Conservation (phyloP, 1,140 invertebrate genomes). For the Heliconius hermathena region DNA sequence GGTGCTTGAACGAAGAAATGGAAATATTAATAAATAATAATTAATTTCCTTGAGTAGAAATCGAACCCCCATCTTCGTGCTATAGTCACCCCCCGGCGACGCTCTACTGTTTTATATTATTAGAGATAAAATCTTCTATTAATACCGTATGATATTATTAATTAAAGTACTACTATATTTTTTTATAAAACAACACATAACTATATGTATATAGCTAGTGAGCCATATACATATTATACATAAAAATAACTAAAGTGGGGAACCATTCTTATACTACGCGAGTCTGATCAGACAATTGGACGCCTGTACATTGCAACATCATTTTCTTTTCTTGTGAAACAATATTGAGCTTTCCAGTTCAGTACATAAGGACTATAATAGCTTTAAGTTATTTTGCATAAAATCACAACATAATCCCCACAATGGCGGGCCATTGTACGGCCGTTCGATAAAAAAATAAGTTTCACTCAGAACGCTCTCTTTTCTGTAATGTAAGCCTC, state of each 20-base stretch:
- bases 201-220: too few relatives aligned
- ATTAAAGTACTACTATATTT: too few relatives aligned
- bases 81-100: too few relatives aligned
- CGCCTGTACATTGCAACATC: slow-evolving; percentile 1
- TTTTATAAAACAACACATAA: too few relatives aligned
- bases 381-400: slow-evolving; percentile 4
- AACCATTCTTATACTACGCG: background rate
- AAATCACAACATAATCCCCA: slow-evolving; percentile 25
- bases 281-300: slow-evolving; percentile 14
- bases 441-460: slow-evolving; percentile 30
- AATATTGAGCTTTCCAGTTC: background rate
- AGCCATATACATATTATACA: background rate
- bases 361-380: slow-evolving; percentile 8
- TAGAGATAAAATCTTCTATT: too few relatives aligned
- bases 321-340: background rate
- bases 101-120: too few relatives aligned
- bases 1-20: too few relatives aligned
- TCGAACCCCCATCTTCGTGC: too few relatives aligned
- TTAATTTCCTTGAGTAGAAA: too few relatives aligned
- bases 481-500: slow-evolving; percentile 23
- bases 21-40: too few relatives aligned
- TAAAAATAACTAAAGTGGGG: background rate
- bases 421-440: slow-evolving; percentile 27
- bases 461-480: slow-evolving; percentile 16
- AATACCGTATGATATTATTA: too few relatives aligned